phyloP scores from a whole-genome alignment of 1,140 invertebrate species.

The Helicoverpa armigera region DNA sequence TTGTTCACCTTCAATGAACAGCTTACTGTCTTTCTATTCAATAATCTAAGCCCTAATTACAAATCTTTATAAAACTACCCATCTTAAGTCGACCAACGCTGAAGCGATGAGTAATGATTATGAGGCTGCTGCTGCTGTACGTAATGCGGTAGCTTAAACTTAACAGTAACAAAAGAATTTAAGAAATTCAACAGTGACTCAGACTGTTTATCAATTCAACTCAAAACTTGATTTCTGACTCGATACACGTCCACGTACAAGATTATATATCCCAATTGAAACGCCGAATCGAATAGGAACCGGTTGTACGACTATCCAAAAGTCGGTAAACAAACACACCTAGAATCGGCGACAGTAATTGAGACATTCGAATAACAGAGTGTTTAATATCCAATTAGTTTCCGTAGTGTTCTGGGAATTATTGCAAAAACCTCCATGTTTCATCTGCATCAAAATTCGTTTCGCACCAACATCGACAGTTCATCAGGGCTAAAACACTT shows the following conservation, averaged over 20 bases:
- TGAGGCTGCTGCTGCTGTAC: too few relatives aligned
- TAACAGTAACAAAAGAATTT: neutral
- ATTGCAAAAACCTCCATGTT: neutral
- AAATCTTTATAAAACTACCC: too few relatives aligned
- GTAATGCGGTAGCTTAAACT: too few relatives aligned
- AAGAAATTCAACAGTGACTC: neutral
- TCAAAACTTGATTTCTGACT: neutral
- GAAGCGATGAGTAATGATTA: neutral
- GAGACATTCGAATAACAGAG: constrained; percentile 23
- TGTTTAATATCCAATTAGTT: constrained; percentile 12
- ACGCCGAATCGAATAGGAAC: constrained; percentile 11
- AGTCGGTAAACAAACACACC: constrained; percentile 37
- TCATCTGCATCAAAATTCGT: neutral
- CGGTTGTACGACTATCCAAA: constrained; percentile 19
- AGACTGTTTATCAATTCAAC: neutral
- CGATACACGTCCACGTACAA: constrained; percentile 3
- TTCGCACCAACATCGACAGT: neutral
- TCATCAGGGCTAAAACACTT: neutral
- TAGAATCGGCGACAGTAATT: constrained; percentile 10
- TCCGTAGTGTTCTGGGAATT: neutral
- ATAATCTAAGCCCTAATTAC: neutral
- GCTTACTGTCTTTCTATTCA: constrained; percentile 13
- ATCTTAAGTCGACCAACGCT: neutral
- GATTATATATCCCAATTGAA: constrained; percentile 9
- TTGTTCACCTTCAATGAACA: constrained; percentile 26